Percentiles rank a stretch among this genome's conserved stretches.
These are phyloP conservation scores for Malurus alboscapulatus DNA, from an alignment of 2,113 vertebrate genomes.

Conservation along the genomic window DNA sequence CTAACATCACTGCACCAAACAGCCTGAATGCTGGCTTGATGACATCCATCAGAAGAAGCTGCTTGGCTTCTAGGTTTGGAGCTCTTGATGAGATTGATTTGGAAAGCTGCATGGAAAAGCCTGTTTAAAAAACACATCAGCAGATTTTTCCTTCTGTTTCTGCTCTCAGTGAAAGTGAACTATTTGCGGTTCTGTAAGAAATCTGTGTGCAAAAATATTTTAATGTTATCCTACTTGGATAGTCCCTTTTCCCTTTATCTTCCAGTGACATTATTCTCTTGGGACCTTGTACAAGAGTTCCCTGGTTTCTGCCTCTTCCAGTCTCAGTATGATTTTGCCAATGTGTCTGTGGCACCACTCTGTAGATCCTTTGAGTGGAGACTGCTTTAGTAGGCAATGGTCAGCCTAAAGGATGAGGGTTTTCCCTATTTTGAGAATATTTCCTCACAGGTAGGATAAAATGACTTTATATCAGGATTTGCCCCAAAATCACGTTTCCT, in stretches of 20 bases:
- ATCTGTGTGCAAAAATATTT: neutral
- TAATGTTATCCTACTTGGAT: neutral
- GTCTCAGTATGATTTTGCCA: neutral
- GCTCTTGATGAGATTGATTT: constrained; percentile 17
- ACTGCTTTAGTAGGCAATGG: neutral
- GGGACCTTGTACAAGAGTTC: neutral
- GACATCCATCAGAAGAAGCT: neutral
- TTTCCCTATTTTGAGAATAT: neutral
- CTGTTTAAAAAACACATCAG: neutral
- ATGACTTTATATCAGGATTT: neutral
- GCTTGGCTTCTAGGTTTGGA: neutral
- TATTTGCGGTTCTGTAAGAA: neutral
- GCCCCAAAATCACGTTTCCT: neutral
- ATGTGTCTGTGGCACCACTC: neutral
- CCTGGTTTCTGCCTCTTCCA: neutral
- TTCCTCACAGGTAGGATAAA: neutral
- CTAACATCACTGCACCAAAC: neutral
- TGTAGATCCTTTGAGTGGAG: neutral
- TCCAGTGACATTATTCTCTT: neutral
- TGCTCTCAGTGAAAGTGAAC: neutral
- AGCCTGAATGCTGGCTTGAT: neutral
- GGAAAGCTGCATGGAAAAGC: constrained; percentile 34
- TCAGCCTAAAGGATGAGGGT: neutral
- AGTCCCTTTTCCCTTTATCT: neutral
- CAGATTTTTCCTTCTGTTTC: neutral